A percentile compares a stretch with the other conserved stretches of the same genome.
Conservation (phyloP, 2,888 invertebrate species). For the Scaptomyza flava region DNA sequence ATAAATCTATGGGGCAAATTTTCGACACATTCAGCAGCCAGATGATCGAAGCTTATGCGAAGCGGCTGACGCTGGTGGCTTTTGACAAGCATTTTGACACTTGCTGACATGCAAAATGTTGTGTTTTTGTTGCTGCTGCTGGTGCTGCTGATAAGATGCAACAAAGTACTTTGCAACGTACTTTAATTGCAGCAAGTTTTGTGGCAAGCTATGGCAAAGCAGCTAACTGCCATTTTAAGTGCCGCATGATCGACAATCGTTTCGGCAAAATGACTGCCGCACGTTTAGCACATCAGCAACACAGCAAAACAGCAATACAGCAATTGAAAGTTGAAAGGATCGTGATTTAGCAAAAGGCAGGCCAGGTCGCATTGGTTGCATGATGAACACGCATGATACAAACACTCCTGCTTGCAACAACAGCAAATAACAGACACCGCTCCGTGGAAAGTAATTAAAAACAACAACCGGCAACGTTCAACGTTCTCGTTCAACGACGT, state of each 20-base stretch:
- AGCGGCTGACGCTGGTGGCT: constrained; percentile 16
- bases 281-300: constrained; percentile 81
- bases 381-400: constrained; percentile 61
- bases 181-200: constrained; percentile 53
- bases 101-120: constrained; percentile 58
- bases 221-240: constrained; percentile 52
- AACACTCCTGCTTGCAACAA: constrained; percentile 25
- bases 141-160: constrained; percentile 3
- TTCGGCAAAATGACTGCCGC: constrained; percentile 80
- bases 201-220: constrained; percentile 26
- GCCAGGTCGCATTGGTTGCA: constrained; percentile 44
- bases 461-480: constrained; percentile 29
- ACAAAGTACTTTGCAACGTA: constrained; percentile 9
- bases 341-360: constrained; percentile 50
- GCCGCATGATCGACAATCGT: constrained; percentile 82
- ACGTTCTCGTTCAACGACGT: constrained; percentile 38
- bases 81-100: constrained; percentile 66
- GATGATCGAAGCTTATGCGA: constrained; percentile 48
- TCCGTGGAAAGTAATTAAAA: constrained; percentile 70
- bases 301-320: constrained; percentile 23
- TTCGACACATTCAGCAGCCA: constrained; percentile 47
- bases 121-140: constrained; percentile 12
- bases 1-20: constrained; percentile 62
- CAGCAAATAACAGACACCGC: constrained; percentile 30
- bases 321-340: constrained; percentile 53